These are phyloP conservation scores for Neodiprion lecontei DNA, from an alignment of 1,140 invertebrate genomes.

Conservation along the genomic window DNA sequence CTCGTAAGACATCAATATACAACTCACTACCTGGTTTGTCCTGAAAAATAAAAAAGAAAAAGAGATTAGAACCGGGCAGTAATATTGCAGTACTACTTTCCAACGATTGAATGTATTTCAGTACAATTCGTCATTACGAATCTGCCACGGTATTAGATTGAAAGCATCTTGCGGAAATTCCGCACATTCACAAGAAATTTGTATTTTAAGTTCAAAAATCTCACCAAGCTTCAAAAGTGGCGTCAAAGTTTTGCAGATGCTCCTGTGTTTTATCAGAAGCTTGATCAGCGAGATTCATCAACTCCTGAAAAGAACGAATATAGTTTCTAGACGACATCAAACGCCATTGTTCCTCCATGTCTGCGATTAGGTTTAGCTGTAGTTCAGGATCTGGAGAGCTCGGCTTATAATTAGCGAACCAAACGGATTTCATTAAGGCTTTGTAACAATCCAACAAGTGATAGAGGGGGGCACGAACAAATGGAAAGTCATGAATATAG, in stretches of 20 bases:
- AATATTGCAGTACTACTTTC: slow-evolving; percentile 5
- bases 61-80: not conserved
- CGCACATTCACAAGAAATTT: too few relatives aligned
- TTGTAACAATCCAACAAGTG: slow-evolving; percentile 46
- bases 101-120: slow-evolving; percentile 13
- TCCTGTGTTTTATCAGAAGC: slow-evolving; percentile 28
- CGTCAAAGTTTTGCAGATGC: slow-evolving; percentile 39
- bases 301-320: slow-evolving; percentile 16
- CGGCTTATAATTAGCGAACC: slow-evolving; percentile 20
- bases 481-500: slow-evolving; percentile 34
- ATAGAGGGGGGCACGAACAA: slow-evolving; percentile 42
- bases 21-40: slow-evolving; percentile 40
- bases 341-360: slow-evolving; percentile 28
- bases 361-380: not conserved
- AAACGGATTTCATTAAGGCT: slow-evolving; percentile 28
- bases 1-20: slow-evolving; percentile 39
- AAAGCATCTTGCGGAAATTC: not conserved
- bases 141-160: not conserved
- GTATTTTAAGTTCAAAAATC: not conserved
- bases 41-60: slow-evolving; percentile 30
- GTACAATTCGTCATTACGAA: not conserved
- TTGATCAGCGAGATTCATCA: slow-evolving; percentile 34
- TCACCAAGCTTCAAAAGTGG: slow-evolving; percentile 43
- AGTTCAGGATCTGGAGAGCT: not conserved
- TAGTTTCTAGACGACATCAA: not conserved